phyloP scores from a whole-genome alignment of 1,140 invertebrate genomes.

The Pseudomyrmex sp. region DNA sequence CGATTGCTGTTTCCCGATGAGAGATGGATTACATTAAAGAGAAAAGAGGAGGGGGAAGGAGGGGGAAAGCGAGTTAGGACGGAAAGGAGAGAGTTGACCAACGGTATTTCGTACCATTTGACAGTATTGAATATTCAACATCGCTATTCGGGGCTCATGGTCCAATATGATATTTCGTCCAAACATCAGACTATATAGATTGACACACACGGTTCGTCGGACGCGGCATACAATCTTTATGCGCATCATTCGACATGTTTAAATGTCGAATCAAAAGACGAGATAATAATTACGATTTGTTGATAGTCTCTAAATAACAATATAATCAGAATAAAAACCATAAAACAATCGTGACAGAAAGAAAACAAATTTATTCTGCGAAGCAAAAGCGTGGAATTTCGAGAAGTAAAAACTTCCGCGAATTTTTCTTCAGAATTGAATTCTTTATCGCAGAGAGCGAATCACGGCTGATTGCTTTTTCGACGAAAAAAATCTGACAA shows the following conservation, averaged over 20 bases:
- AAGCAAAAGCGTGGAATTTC: too few species aligned
- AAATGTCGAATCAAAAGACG: neutral
- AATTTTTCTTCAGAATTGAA: too few species aligned
- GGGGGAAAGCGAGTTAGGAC: neutral
- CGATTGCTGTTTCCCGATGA: slow-evolving; percentile 47
- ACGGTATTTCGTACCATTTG: slow-evolving; percentile 60
- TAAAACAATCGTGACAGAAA: too few species aligned
- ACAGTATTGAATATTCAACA: slow-evolving; percentile 64
- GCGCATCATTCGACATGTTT: neutral
- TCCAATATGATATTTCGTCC: slow-evolving; percentile 25
- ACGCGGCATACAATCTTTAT: neutral
- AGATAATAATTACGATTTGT: neutral
- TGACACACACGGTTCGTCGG: slow-evolving; percentile 17
- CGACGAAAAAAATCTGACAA: too few species aligned
- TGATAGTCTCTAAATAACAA: neutral
- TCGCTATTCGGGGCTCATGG: slow-evolving; percentile 5
- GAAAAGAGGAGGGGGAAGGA: neutral
- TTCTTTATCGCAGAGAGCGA: too few species aligned
- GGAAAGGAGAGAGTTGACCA: slow-evolving; percentile 56
- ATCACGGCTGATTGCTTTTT: too few species aligned
- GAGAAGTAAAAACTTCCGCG: too few species aligned
- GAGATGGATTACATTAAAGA: slow-evolving; percentile 46
- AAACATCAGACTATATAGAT: slow-evolving; percentile 15
- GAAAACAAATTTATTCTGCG: too few species aligned
- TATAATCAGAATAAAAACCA: too few species aligned